Percentiles rank a stretch among this genome's conserved stretches.
Conservation (phyloP, 2,113 vertebrate species). For the Callionymus lyra region DNA sequence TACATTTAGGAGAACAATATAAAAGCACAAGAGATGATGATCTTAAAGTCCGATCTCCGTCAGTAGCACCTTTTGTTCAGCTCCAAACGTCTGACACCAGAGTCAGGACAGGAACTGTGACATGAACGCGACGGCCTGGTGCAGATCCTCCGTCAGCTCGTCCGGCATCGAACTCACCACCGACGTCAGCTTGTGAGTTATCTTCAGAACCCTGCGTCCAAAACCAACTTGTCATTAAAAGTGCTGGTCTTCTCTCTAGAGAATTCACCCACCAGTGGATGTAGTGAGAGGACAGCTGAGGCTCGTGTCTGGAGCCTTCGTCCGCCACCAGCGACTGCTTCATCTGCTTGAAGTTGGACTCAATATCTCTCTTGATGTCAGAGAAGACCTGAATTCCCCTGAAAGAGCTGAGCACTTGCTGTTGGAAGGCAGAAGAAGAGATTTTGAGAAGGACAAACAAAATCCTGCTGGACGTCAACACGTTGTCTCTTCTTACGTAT, state of each 20-base stretch:
- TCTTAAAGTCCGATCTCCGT: conserved; percentile 4
- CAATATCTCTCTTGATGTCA: conserved; percentile 67
- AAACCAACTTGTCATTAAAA: background rate
- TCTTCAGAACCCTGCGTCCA: conserved; percentile 54
- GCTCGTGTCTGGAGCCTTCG: conserved; percentile 63
- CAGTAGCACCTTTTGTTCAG: conserved; percentile 41
- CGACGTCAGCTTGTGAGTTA: conserved; percentile 56
- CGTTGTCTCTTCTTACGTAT: conserved; percentile 56
- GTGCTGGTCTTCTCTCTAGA: background rate
- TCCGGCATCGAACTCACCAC: conserved; percentile 55
- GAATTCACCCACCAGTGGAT: conserved; percentile 62
- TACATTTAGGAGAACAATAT: conserved; percentile 14
- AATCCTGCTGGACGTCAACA: background rate
- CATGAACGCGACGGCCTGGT: conserved; percentile 54
- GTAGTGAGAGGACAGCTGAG: conserved; percentile 64
- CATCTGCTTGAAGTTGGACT: conserved; percentile 73
- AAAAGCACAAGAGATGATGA: conserved; percentile 12
- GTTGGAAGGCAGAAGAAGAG: conserved; percentile 5
- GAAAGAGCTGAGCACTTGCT: conserved; percentile 72
- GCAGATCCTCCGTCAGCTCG: conserved; percentile 61
- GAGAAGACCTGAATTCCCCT: conserved; percentile 58
- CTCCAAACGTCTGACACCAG: background rate
- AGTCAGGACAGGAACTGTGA: conserved; percentile 57
- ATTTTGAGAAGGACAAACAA: background rate
- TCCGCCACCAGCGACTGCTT: conserved; percentile 63